phyloP scores from a whole-genome alignment of 2,797 vertebrate species.

The Huso huso region DNA sequence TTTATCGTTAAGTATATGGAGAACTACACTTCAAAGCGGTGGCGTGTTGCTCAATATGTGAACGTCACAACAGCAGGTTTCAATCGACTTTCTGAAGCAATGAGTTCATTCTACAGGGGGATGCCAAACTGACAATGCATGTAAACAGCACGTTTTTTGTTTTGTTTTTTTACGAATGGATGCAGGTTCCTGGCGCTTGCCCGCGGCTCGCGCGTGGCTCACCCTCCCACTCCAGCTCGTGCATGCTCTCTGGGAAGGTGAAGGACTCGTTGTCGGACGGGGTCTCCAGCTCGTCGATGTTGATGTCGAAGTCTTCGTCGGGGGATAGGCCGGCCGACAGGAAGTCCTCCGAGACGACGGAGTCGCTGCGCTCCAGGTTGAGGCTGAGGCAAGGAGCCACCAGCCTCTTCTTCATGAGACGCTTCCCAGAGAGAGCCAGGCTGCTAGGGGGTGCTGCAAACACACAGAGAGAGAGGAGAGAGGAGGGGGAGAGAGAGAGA shows the following conservation, averaged over 20 bases:
- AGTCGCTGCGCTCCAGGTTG: constrained; percentile 39
- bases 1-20: too few relatives aligned
- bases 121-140: too few relatives aligned
- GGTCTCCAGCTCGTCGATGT: constrained; percentile 70
- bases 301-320: constrained; percentile 55
- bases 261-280: constrained; percentile 69
- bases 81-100: too few relatives aligned
- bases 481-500: too few relatives aligned
- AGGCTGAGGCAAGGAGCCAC: constrained; percentile 52
- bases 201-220: constrained; percentile 10
- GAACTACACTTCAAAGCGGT: too few relatives aligned
- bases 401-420: constrained; percentile 58
- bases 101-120: too few relatives aligned
- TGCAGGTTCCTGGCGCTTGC: too few relatives aligned
- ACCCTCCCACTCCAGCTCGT: constrained; percentile 78
- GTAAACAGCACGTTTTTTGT: too few relatives aligned
- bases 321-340: constrained; percentile 24
- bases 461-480: background rate
- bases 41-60: too few relatives aligned
- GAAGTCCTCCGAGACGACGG: constrained; percentile 36
- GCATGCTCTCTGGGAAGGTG: constrained; percentile 47
- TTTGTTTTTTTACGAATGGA: too few relatives aligned
- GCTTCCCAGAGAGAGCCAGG: constrained; percentile 50
- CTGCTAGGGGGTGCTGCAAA: constrained; percentile 48
- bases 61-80: too few relatives aligned